A percentile compares a stretch with the other conserved stretches of the same genome.
Evolutionary conservation across 2,113 vertebrate genomes (phyloP).

Genomic region (Saccopteryx leptura): DNA sequence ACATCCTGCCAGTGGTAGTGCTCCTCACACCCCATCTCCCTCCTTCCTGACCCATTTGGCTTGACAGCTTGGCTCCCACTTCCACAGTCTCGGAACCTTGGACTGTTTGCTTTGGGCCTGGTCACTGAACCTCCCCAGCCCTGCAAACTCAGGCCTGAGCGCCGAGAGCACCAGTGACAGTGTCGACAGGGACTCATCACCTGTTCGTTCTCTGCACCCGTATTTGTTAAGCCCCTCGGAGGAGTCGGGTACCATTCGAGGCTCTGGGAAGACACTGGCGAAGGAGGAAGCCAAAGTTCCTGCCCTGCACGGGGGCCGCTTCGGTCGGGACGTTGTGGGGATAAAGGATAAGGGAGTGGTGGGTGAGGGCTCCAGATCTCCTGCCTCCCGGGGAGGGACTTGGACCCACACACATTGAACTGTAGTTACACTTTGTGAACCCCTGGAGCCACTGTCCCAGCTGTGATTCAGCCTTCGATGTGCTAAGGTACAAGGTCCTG

Average conservation of each 20-base stretch:
- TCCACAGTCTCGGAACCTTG: not conserved
- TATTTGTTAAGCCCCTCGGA: not conserved
- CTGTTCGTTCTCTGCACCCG: rapidly evolving
- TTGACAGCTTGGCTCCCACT: not conserved
- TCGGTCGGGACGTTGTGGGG: not conserved
- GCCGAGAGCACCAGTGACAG: not conserved
- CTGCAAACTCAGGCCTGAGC: not conserved
- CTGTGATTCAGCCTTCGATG: not conserved
- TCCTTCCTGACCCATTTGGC: conserved; percentile 46
- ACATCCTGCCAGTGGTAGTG: not conserved
- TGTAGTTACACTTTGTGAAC: not conserved
- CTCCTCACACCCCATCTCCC: not conserved
- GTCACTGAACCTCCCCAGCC: not conserved
- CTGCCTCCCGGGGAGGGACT: not conserved
- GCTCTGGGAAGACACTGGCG: not conserved
- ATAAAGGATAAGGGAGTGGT: not conserved
- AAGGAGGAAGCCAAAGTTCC: not conserved
- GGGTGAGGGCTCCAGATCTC: not conserved
- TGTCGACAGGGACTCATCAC: not conserved
- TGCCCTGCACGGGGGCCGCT: not conserved
- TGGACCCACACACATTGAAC: not conserved
- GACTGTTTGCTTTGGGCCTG: not conserved
- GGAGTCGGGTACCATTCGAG: not conserved
- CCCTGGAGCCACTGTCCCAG: not conserved
- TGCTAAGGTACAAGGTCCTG: not conserved